A percentile compares a stretch with the other conserved stretches of the same genome.
Evolutionary conservation across 2,888 invertebrate genomes (phyloP).

Genomic region (Platycheirus rosarum): DNA sequence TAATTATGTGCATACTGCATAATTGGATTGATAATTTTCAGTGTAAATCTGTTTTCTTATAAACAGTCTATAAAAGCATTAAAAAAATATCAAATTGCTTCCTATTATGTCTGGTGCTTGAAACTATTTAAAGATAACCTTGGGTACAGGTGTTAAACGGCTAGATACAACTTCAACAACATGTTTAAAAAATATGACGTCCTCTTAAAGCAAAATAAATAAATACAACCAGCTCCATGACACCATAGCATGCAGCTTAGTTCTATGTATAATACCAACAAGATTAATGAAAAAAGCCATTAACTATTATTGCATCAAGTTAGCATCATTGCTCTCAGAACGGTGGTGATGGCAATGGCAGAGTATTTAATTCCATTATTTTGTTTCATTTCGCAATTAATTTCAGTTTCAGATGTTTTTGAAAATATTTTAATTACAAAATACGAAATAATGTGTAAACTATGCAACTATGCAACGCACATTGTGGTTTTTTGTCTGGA

Average conservation of each 20-base stretch:
- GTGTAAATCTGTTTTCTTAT: no score
- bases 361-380: constrained; percentile 2
- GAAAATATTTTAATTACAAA: constrained; percentile 13
- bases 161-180: background rate
- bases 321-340: background rate
- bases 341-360: background rate
- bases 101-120: background rate
- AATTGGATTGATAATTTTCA: no score
- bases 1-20: no score
- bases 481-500: background rate
- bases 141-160: background rate
- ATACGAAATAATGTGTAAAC: background rate
- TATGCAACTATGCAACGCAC: background rate
- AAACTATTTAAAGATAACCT: background rate
- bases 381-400: background rate
- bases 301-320: background rate
- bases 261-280: background rate
- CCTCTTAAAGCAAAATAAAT: background rate
- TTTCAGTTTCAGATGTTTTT: background rate
- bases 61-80: no score
- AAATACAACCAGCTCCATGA: background rate
- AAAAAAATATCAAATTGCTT: background rate
- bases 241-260: background rate
- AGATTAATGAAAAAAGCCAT: constrained; percentile 25
- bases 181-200: background rate